Percentiles rank a stretch among this genome's conserved stretches.
Evolutionary conservation across 2,888 invertebrate genomes (phyloP).

Genomic region (Osmoderma eremita): DNA sequence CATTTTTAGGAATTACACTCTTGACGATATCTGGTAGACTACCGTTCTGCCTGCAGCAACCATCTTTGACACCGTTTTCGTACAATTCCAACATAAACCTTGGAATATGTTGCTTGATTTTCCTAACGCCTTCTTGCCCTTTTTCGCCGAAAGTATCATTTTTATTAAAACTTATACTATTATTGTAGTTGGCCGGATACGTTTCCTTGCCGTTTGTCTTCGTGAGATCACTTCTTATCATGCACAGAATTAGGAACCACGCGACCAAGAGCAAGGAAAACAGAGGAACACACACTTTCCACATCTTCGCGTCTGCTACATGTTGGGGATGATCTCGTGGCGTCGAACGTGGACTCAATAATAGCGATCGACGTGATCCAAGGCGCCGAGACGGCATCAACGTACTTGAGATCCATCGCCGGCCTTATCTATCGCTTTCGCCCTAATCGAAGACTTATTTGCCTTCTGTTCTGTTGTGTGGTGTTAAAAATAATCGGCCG

Average conservation of each 20-base stretch:
- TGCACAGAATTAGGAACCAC: slow-evolving; percentile 50
- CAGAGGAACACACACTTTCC: slow-evolving; percentile 43
- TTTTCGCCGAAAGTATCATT: slow-evolving; percentile 11
- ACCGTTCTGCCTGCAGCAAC: slow-evolving; percentile 48
- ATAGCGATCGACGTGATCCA: slow-evolving; percentile 46
- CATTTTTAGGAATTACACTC: slow-evolving; percentile 60
- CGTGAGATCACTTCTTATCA: slow-evolving; percentile 46
- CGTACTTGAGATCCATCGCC: slow-evolving; percentile 60
- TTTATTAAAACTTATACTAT: slow-evolving; percentile 35
- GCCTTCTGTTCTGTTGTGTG: background rate
- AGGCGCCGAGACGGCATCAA: slow-evolving; percentile 54
- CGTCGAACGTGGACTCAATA: background rate
- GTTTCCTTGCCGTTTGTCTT: slow-evolving; percentile 46
- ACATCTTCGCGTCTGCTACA: slow-evolving; percentile 27
- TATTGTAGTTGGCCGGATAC: slow-evolving; percentile 46
- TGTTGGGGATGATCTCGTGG: background rate
- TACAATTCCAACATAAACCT: slow-evolving; percentile 63
- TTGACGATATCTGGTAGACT: slow-evolving; percentile 59
- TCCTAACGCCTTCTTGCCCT: slow-evolving; percentile 13
- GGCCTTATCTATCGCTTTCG: slow-evolving; percentile 43
- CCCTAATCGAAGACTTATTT: slow-evolving; percentile 37
- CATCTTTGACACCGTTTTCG: slow-evolving; percentile 53
- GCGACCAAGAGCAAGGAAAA: slow-evolving; percentile 49
- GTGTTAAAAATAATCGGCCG: slow-evolving; percentile 34
- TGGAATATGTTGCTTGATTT: slow-evolving; percentile 55